Evolutionary conservation across 1,140 invertebrate genomes (phyloP), one percentile per base, ranked within the genome.

Genomic region (Leguminivora glycinivorella): DNA sequence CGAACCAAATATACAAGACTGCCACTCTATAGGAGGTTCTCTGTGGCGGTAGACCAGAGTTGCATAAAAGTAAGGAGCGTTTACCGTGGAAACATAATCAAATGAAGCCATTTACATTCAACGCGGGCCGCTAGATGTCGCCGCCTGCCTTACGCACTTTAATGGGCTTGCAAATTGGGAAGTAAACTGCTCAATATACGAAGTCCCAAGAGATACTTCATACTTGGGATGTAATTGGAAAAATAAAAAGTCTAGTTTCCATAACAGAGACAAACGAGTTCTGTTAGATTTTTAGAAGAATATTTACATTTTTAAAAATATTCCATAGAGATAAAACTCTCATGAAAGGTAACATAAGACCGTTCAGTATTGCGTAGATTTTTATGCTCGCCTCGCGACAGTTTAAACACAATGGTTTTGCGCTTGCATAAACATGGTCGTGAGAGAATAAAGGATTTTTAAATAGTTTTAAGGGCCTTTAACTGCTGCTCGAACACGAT

Each of bases 71-170:
- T 83, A 83, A 83, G 85, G 83, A 88, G 73, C 83, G 79, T 88
- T 90, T 83, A 85, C 82, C 72, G 75, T 77, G 76, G 76, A 79
- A 86, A 85, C 81, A 86, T 86, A 89, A 88, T 85, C 83, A 90
- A 89, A 89, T 90, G 85, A 89, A 90, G 86, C 86, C 82, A 88
- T 90, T 90, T 86, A 85, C 84, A 90, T 90, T 90, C 88, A 87
- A 77, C 78, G 74, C 75, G 76, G 25, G 69, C 76, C 68, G 58
- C 66, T 63, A 75, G 75, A 83, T 80, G 63, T 25, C 73, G 70
- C 66, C 72, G 40, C 86, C 83, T 83, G 82, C 7, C 75, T 88
- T 84, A 75, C 80, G 72, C 87, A 72, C 79, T 71, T 72, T 87
- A 89, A 90, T 87, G 83, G 83, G 81, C 76, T 83, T 82, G 81